These are phyloP conservation scores for Drosophila macrothrix DNA, from an alignment of 2,888 invertebrate species.

Conservation along the genomic window DNA sequence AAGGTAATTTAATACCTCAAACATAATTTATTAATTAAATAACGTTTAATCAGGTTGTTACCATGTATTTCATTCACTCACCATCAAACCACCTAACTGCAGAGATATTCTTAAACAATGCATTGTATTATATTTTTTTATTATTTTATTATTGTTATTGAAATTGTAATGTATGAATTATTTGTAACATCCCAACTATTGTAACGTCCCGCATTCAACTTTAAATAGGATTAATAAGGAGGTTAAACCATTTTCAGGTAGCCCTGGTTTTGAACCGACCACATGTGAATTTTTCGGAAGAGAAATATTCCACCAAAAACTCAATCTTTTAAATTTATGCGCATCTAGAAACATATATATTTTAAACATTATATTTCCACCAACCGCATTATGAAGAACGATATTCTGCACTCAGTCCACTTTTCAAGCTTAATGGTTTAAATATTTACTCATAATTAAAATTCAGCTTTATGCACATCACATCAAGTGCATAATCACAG, in stretches of 20 bases:
- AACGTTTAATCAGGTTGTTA: slow-evolving; percentile 3
- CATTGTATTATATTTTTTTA: neutral
- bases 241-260: neutral
- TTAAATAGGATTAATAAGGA: neutral
- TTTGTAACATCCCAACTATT: neutral
- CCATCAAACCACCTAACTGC: neutral
- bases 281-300: neutral
- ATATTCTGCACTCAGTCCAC: slow-evolving; percentile 29
- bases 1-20: slow-evolving; percentile 2
- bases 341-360: neutral
- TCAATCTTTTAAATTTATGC: neutral
- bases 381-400: neutral
- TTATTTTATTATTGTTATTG: neutral
- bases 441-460: slow-evolving; percentile 80
- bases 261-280: neutral
- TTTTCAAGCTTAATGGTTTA: slow-evolving; percentile 65
- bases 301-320: neutral
- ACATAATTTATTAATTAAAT: slow-evolving; percentile 18
- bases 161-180: neutral
- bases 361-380: neutral
- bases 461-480: slow-evolving; percentile 77
- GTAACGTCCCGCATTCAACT: neutral
- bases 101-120: neutral
- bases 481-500: slow-evolving; percentile 78
- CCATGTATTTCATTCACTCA: neutral